These are phyloP conservation scores for Cyrtodaria siliqua DNA, from an alignment of 2,888 invertebrate genomes.

Conservation along the genomic window DNA sequence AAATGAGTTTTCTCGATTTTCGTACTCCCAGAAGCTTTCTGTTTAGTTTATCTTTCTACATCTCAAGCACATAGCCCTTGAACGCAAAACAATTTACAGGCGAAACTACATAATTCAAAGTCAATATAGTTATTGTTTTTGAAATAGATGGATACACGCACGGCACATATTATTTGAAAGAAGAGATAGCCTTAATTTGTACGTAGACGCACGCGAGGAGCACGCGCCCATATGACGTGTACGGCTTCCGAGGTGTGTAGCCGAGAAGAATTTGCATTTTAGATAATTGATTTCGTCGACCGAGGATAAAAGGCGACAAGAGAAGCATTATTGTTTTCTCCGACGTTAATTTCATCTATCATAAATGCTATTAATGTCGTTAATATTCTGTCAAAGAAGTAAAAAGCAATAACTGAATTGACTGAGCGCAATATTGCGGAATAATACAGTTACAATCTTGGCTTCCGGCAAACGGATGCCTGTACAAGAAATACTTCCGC, in stretches of 20 bases:
- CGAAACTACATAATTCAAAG: slow-evolving; percentile 65
- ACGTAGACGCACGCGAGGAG: slow-evolving; percentile 57
- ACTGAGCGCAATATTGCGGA: slow-evolving; percentile 30
- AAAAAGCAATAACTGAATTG: slow-evolving; percentile 44
- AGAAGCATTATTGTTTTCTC: slow-evolving; percentile 64
- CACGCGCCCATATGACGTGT: slow-evolving; percentile 62
- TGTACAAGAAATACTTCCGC: slow-evolving; percentile 27
- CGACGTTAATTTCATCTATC: slow-evolving; percentile 67
- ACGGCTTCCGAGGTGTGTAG: slow-evolving; percentile 46
- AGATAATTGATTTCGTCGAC: slow-evolving; percentile 63
- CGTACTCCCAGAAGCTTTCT: slow-evolving; percentile 60
- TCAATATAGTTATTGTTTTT: slow-evolving; percentile 65
- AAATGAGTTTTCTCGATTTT: slow-evolving; percentile 61
- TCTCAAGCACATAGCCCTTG: slow-evolving; percentile 39
- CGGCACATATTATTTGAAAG: slow-evolving; percentile 53
- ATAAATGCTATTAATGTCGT: slow-evolving; percentile 64
- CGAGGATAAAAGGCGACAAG: slow-evolving; percentile 57
- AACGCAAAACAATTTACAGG: slow-evolving; percentile 64
- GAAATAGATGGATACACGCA: slow-evolving; percentile 62
- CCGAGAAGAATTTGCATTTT: slow-evolving; percentile 62
- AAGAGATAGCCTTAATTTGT: slow-evolving; percentile 61
- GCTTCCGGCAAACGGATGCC: slow-evolving; percentile 43
- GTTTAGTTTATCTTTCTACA: slow-evolving; percentile 62
- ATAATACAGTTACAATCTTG: slow-evolving; percentile 44
- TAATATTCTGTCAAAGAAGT: slow-evolving; percentile 59